Evolutionary conservation across 2,888 invertebrate genomes (phyloP), one percentile per base, ranked within the genome.

Genomic region (Drosophila siamana): DNA sequence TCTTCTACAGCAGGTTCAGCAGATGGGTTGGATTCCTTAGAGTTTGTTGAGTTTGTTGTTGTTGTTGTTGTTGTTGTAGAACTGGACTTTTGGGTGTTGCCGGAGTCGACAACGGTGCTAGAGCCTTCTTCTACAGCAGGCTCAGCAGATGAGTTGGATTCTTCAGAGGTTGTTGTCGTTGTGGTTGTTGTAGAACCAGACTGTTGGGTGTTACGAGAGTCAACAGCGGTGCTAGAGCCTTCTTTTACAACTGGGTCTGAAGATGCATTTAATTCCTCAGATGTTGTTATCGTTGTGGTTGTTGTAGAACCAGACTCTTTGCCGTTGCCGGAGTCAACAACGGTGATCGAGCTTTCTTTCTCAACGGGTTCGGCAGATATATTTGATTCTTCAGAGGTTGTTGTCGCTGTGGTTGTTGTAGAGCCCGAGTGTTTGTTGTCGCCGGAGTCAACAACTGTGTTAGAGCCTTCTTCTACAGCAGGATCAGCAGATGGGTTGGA

Each of bases 101-200:
- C 47, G 2, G 28, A 30, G 13, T 47, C 47, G 16, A 30, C 16
- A 16, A 47, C 47, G 5, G 47, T 30, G 47, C 15, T 13, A 1
- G 22, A 19, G 36, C 4, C 13, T 13, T 50, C 36, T 4, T 36
- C 9, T 4, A 9, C 38, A 22, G 13, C 24, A 13, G 50, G 36
- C 0, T 50, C 36, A 0, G 5, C 36, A 0, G 50, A 24, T 0
- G 50, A 0, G 2, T 24, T 24, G 0, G 50, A 36, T 22, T 19
- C 33, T 11, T 36, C 36, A 1, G 50, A 24, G 24, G 36, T 50
- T 16, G 50, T 50, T 38, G 50, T 50, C 28, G 50, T 50, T 50
- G 50, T 50, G 30, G 50, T 50, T 22, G 50, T 38, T 50, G 50
- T 38, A 13, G 50, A 50, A 4, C 50, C 50, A 38, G 50, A 50